Conservation (phyloP, 2,113 vertebrate species). For the Petrocephalus microphthalmus region DNA sequence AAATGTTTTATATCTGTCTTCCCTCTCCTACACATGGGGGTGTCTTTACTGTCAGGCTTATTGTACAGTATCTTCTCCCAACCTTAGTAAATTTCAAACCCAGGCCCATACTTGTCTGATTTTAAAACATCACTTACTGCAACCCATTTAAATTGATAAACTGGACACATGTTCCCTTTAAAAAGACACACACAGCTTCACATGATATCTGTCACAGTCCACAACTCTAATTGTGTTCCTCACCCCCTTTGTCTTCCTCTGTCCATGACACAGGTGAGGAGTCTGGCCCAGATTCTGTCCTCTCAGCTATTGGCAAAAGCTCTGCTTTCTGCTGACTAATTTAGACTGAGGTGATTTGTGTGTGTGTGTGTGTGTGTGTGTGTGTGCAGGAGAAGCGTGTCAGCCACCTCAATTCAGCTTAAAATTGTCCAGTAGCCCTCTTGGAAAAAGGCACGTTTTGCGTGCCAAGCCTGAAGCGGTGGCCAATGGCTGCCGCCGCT, state of each 20-base stretch:
- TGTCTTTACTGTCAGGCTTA: not conserved
- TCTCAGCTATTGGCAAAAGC: not conserved
- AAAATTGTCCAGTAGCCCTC: not conserved
- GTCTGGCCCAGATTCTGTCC: not conserved
- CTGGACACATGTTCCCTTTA: not conserved
- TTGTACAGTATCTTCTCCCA: not conserved
- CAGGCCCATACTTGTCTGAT: not conserved
- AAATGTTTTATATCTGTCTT: not conserved
- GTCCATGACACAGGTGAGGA: not conserved
- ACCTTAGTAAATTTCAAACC: not conserved
- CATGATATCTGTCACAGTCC: not conserved
- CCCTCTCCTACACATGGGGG: not conserved
- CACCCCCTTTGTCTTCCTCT: not conserved
- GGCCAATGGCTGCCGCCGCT: not conserved
- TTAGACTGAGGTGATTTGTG: constrained; percentile 6
- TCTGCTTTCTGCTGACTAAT: not conserved
- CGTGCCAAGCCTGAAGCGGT: not conserved
- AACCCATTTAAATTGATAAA: not conserved
- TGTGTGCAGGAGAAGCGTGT: not conserved
- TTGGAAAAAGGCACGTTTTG: not conserved
- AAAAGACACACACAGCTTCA: not conserved
- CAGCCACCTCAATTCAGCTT: not conserved
- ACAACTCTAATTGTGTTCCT: not conserved
- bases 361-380: not conserved
- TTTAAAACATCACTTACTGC: not conserved